Percentiles rank a stretch among this genome's conserved stretches.
Conservation (phyloP, 2,888 invertebrate species). For the Pristionchus japonicus region DNA sequence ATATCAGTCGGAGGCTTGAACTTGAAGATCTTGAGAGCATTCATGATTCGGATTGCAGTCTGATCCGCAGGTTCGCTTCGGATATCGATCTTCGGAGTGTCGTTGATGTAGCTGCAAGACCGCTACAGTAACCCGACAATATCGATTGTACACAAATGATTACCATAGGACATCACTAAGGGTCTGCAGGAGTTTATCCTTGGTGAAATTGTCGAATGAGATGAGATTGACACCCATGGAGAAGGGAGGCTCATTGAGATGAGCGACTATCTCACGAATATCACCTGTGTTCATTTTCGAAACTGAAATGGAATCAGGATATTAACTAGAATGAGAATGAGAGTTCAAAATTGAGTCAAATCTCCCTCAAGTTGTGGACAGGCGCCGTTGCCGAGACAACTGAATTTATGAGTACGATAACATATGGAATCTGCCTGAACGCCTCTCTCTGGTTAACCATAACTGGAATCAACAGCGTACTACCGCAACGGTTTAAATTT, state of each 20-base stretch:
- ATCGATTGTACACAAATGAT: background rate
- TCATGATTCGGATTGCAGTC: constrained; percentile 83
- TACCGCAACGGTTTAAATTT: background rate
- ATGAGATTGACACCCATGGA: constrained; percentile 30
- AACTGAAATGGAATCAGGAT: background rate
- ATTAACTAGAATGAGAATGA: background rate
- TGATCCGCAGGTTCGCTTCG: constrained; percentile 85
- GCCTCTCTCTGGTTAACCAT: background rate
- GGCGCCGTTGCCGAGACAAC: constrained; percentile 25
- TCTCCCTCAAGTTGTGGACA: background rate
- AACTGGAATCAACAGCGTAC: too few relatives aligned
- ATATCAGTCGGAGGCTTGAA: constrained; percentile 82
- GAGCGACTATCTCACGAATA: constrained; percentile 39
- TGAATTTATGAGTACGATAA: background rate
- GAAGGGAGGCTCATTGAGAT: constrained; percentile 44
- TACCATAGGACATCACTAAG: constrained; percentile 83
- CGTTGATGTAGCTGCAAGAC: constrained; percentile 51
- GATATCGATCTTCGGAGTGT: constrained; percentile 81
- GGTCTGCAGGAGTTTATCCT: constrained; percentile 84
- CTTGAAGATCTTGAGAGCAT: constrained; percentile 84
- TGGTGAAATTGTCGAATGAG: constrained; percentile 80
- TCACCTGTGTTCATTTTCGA: background rate
- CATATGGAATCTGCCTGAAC: background rate
- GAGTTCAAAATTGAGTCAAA: background rate
- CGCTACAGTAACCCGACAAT: background rate